Conservation (phyloP, 2,113 vertebrate species). For the Petromus typicus region DNA sequence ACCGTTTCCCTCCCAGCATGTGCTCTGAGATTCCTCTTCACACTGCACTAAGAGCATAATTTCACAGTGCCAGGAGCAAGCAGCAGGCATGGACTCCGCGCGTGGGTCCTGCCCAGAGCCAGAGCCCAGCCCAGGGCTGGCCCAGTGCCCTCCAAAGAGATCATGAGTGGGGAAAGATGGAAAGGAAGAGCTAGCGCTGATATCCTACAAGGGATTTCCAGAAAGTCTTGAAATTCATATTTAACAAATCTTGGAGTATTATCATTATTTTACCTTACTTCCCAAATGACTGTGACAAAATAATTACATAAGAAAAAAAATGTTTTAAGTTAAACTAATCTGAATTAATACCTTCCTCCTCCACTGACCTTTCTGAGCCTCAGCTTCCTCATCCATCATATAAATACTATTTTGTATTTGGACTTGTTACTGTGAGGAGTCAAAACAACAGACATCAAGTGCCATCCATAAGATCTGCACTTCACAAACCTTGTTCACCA, state of each 20-base stretch:
- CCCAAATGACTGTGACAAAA: conserved; percentile 15
- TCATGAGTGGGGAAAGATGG: neutral
- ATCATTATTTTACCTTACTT: conserved; percentile 22
- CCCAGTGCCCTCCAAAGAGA: neutral
- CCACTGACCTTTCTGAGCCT: neutral
- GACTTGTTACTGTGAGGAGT: neutral
- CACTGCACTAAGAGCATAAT: conserved; percentile 23
- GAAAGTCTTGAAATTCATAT: neutral
- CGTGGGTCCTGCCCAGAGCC: neutral
- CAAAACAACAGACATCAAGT: neutral
- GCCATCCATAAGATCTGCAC: neutral
- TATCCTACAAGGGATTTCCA: neutral
- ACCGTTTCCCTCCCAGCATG: neutral
- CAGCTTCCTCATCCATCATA: conserved; percentile 16
- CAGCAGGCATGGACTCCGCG: neutral
- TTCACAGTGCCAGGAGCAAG: neutral
- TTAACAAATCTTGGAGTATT: neutral
- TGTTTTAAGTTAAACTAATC: neutral
- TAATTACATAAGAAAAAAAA: neutral
- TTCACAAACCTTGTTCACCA: neutral
- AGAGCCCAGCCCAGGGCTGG: neutral
- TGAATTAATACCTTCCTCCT: neutral
- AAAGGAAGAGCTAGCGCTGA: neutral
- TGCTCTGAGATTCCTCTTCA: neutral
- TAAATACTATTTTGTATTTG: conserved; percentile 3